Base-by-base conservation (phyloP, 2,113 vertebrate genomes). In the Xiphorhynchus elegans region DNA sequence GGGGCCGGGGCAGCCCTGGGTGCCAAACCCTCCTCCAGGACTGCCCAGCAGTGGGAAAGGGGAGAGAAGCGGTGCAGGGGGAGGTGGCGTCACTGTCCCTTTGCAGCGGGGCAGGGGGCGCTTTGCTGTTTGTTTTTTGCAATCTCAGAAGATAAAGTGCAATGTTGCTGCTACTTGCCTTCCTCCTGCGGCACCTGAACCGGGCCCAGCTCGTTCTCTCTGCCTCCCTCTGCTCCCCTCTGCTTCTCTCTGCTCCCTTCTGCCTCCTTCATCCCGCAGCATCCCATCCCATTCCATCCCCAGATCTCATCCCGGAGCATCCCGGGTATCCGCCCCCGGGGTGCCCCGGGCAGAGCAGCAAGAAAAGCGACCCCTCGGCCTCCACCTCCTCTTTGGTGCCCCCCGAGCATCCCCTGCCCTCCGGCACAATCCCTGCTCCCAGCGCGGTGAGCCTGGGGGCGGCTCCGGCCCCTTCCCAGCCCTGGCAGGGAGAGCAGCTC, bases 71-170 rank as follows among this genome's bases (percentile, higher is more conserved):
- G 5, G 13, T 0, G 37, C 72, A 6, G 42, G 76, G 26, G 69
- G 40, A 13, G 60, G 90, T 3, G 52, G 40, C 1, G 0, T 2
- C 12, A 0, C 25, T 17, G 73, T 10, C 84, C 64, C 74, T 31
- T 2, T 1, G 68, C 74, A n/a, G 86, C 42, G 35, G 31, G 11
- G 18, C 28, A 9, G 28, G 39, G 28, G n/a, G 26, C 0, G 4
- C 29, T 84, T 10, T 9, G 68, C 68, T 59, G 20, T 11, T 21
- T 21, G 37, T 19, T 50, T 78, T 79, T 64, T 55, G 62, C 84
- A 8, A 2, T 25, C 90, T 49, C 91, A 56, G 66, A 68, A 92
- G 83, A 84, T 92, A 91, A 94, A 95, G 89, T 92, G 95, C 93
- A 88, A 72, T 9, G 63, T 52, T 72, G 84, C 83, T 72, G 84